phyloP scores from a whole-genome alignment of 2,797 vertebrate species.

The Catostomus latipinnis region DNA sequence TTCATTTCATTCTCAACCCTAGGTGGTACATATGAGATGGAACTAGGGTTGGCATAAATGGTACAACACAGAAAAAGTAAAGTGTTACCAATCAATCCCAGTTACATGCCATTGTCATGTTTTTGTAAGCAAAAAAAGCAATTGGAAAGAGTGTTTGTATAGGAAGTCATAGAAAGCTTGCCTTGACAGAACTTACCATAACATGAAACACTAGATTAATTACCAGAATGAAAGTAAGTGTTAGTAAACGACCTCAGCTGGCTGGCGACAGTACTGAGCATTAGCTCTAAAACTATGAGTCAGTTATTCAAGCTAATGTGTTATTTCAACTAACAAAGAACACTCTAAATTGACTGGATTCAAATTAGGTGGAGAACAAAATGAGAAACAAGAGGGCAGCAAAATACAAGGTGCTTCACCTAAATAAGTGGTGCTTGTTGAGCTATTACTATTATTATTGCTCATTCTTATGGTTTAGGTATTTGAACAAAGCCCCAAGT shows the following conservation, averaged over 20 bases:
- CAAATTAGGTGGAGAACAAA: too few species aligned
- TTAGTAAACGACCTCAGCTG: not conserved
- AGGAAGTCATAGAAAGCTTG: not conserved
- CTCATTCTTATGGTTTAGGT: too few species aligned
- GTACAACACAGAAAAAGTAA: not conserved
- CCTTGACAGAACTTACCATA: not conserved
- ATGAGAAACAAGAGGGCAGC: not conserved
- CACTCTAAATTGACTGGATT: not conserved
- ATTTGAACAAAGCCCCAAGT: too few species aligned
- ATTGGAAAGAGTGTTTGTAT: not conserved
- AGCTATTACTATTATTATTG: too few species aligned
- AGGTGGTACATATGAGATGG: constrained; percentile 21
- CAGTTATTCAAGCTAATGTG: not conserved
- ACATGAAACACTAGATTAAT: not conserved
- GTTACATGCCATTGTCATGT: too few species aligned
- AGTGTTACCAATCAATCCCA: too few species aligned
- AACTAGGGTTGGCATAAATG: not conserved
- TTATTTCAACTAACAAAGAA: not conserved
- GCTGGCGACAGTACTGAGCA: not conserved
- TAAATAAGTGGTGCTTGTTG: too few species aligned
- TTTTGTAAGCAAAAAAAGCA: too few species aligned
- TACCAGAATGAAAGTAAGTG: not conserved
- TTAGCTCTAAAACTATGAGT: not conserved
- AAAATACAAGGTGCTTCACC: not conserved
- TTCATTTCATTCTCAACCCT: constrained; percentile 39